phyloP scores from a whole-genome alignment of 1,140 invertebrate species.

The Caenorhabditis tropicalis region DNA sequence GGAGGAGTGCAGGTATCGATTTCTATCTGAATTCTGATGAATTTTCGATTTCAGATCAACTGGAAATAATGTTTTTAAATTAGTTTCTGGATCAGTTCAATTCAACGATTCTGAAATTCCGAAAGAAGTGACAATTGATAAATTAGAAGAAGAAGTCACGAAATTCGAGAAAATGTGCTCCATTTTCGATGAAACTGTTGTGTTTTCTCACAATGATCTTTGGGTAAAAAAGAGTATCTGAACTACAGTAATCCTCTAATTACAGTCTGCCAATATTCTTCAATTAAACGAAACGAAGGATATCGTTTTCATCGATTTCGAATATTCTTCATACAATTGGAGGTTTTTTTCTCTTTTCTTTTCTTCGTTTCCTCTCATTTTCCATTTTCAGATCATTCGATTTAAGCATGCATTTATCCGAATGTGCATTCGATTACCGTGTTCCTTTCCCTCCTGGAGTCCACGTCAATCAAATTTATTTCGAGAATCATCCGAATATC shows the following conservation, averaged over 20 bases:
- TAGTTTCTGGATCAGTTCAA: background rate
- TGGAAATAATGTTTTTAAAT: background rate
- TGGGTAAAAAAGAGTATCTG: too few relatives aligned
- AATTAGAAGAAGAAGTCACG: background rate
- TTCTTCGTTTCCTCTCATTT: background rate
- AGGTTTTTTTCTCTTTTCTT: background rate
- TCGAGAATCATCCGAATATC: constrained; percentile 4
- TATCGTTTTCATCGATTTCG: constrained; percentile 10
- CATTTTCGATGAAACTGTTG: background rate
- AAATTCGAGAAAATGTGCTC: background rate
- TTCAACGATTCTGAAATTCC: background rate
- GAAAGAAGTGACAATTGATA: background rate
- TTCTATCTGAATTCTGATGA: background rate
- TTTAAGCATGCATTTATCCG: background rate
- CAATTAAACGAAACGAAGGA: constrained; percentile 1
- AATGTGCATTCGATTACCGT: background rate
- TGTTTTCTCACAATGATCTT: background rate
- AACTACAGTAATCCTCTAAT: too few relatives aligned
- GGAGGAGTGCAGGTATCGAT: background rate
- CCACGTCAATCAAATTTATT: background rate
- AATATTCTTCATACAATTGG: constrained; percentile 11
- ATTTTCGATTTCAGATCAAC: background rate
- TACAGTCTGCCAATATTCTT: background rate
- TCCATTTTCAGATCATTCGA: background rate
- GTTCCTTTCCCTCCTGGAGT: background rate